Conservation (phyloP, 2,888 invertebrate species). For the Athripsodes cinereus region DNA sequence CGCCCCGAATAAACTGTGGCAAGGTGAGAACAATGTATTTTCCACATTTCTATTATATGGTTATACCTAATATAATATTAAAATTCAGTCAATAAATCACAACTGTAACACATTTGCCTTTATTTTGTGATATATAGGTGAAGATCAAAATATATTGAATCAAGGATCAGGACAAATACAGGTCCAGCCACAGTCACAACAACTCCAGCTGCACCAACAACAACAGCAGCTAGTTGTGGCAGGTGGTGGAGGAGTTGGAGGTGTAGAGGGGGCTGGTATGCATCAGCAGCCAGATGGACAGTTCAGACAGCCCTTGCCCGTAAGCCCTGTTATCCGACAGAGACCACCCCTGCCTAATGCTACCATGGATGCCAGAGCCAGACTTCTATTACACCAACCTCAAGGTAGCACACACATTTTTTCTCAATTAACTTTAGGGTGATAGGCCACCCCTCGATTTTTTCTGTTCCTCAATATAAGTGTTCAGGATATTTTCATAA, state of each 20-base stretch:
- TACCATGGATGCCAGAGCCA: conserved; percentile 18
- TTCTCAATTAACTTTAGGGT: too few relatives aligned
- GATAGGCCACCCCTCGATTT: too few relatives aligned
- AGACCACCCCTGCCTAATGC: conserved; percentile 38
- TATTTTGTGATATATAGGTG: background rate
- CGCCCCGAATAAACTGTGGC: conserved; percentile 50
- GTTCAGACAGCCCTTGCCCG: conserved; percentile 65
- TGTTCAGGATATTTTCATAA: too few relatives aligned
- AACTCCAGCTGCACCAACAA: background rate
- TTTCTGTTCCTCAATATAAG: too few relatives aligned
- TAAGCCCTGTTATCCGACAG: conserved; percentile 45
- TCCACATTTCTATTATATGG: too few relatives aligned
- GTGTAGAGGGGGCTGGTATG: conserved; percentile 29
- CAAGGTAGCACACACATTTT: conserved; percentile 22
- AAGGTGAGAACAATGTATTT: conserved; percentile 19
- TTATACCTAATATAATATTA: too few relatives aligned
- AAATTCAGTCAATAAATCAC: too few relatives aligned
- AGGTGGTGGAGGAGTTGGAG: conserved; percentile 26
- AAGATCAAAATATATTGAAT: background rate
- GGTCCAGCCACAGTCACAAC: background rate
- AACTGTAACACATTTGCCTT: background rate
- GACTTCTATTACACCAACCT: conserved; percentile 23
- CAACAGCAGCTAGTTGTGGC: background rate
- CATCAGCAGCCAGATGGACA: conserved; percentile 45
- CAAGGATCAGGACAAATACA: background rate